These are phyloP conservation scores for Anthopleura xanthogrammica DNA, from an alignment of 92 coral and sea anemone species.

Conservation along the genomic window DNA sequence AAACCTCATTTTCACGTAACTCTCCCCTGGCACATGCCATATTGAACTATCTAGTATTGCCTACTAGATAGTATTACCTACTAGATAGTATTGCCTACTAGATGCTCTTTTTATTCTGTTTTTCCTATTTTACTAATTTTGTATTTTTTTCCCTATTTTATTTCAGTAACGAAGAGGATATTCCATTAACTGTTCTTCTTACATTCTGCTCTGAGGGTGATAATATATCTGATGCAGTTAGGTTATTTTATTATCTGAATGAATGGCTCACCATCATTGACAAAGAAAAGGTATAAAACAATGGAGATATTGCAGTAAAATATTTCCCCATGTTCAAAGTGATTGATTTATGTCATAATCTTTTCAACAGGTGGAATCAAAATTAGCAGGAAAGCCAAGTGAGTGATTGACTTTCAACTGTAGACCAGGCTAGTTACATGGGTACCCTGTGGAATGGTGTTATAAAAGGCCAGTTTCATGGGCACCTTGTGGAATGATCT, in stretches of 20 bases:
- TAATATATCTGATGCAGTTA: constrained; percentile 85
- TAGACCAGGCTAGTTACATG: too few species aligned
- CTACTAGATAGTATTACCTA: too few species aligned
- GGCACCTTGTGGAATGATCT: too few species aligned
- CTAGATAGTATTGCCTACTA: too few species aligned
- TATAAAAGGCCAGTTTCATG: neutral
- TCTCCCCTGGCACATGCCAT: too few species aligned
- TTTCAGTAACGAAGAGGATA: constrained; percentile 58
- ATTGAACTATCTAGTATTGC: too few species aligned
- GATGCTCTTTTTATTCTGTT: too few species aligned
- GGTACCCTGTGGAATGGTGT: too few species aligned
- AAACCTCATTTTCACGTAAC: too few species aligned
- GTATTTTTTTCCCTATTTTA: neutral
- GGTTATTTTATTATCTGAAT: constrained; percentile 68
- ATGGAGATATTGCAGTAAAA: neutral
- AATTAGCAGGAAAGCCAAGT: constrained; percentile 62
- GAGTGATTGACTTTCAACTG: constrained; percentile 2
- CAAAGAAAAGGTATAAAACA: constrained; percentile 45
- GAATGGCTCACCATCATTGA: constrained; percentile 74
- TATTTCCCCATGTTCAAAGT: neutral
- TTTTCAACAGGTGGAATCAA: constrained; percentile 47
- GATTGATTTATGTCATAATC: neutral
- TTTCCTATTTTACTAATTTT: neutral
- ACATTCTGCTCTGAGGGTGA: constrained; percentile 96
- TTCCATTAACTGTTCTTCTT: constrained; percentile 71